Evolutionary conservation across 2,888 invertebrate species (phyloP).

Genomic region (Amblyjoppa fuscipennis): DNA sequence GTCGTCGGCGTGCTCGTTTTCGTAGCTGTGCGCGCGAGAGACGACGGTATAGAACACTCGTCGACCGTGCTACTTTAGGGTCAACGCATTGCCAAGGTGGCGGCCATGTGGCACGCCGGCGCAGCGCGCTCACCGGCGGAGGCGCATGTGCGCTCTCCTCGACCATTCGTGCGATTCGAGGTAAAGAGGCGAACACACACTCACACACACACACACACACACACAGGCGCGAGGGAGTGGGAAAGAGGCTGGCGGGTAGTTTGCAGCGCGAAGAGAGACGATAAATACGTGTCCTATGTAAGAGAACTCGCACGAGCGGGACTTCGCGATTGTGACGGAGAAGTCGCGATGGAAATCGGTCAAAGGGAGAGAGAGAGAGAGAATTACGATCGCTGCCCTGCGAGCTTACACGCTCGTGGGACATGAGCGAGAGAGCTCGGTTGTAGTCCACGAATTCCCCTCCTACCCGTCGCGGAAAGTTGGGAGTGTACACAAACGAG

Average conservation of each 20-base stretch:
- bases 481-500: constrained; percentile 1
- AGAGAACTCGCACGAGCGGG: constrained; percentile 31
- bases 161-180: constrained; percentile 48
- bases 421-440: background rate
- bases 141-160: constrained; percentile 68
- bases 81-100: constrained; percentile 84
- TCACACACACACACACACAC: too few relatives aligned
- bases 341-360: constrained; percentile 30
- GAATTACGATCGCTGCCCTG: background rate
- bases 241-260: constrained; percentile 22
- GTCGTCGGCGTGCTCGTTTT: constrained; percentile 24
- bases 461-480: background rate
- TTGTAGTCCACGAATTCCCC: too few relatives aligned
- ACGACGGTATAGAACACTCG: constrained; percentile 52
- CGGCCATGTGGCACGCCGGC: constrained; percentile 82
- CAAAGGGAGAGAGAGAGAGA: constrained; percentile 15
- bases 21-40: constrained; percentile 20
- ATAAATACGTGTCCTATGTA: constrained; percentile 4
- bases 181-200: constrained; percentile 19
- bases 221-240: background rate
- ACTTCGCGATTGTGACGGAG: constrained; percentile 2
- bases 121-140: constrained; percentile 76
- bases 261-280: background rate
- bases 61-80: constrained; percentile 79
- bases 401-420: background rate